Evolutionary conservation across 2,113 vertebrate genomes (phyloP), one percentile per base, ranked within the genome.

Genomic region (Odocoileus hemionus): DNA sequence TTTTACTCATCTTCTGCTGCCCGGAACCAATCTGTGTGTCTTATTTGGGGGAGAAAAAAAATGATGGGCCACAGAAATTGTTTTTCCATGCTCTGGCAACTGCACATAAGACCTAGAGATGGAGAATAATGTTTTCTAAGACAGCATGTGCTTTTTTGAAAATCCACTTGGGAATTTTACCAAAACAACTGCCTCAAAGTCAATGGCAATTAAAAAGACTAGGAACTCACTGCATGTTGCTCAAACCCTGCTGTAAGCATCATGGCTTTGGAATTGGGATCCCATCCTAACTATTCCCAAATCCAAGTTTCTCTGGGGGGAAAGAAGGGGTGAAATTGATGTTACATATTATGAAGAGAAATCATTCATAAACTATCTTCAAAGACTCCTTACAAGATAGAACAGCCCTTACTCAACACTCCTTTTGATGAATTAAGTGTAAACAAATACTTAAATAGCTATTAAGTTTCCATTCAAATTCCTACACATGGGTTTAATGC

Each of bases 361-460:
- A 97, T 88, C 6, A 55, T 67, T 90, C 92, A 78, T 55, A 86
- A 92, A 94, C 50, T 60, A 43, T 91, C 95, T 98, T 95, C 93
- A 96, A 97, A 95, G 89, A 52, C 13, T 30, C 54, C 45, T 94
- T 91, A 61, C 33, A 91, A 96, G 88, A 92, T 80, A 79, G 3
- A 95, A 89, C 58, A 67, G 25, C 33, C 47, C 54, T 94, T 86
- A 94, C 60, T 94, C 95, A 91, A 80, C 74, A 79, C 61, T 58
- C 91, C 70, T 61, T 87, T 92, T 50, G 58, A 96, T 50, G 89
- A 96, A 97, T 86, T 86, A 94, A 95, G 33, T 95, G 52, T 90
- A 97, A 97, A 96, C 92, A 95, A 96, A 96, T 95, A 97, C 61
- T 80, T 97, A 98, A 90, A 93, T 86, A 92, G 33, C 93, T 95